Percentiles rank a stretch among this genome's conserved stretches.
These are phyloP conservation scores for Grammomys surdaster DNA, from an alignment of 2,113 vertebrate species.

Conservation along the genomic window DNA sequence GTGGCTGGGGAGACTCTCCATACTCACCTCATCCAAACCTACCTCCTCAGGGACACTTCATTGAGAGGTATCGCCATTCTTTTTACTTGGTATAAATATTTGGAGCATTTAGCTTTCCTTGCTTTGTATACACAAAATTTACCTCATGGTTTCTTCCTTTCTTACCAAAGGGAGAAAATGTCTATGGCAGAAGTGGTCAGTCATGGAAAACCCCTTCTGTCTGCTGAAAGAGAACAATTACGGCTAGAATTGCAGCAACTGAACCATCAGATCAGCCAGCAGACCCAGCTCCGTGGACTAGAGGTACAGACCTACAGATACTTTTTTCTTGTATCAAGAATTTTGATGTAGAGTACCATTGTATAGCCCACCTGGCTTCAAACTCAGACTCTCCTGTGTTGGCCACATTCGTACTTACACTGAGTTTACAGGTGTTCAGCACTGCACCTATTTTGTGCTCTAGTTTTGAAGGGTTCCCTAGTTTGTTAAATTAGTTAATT, in stretches of 20 bases:
- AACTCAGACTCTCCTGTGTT: neutral
- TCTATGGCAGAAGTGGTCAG: slow-evolving; percentile 85
- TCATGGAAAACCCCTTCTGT: slow-evolving; percentile 90
- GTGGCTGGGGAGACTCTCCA: slow-evolving; percentile 92
- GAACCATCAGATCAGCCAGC: slow-evolving; percentile 98
- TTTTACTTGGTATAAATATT: slow-evolving; percentile 29
- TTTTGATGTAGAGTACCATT: neutral
- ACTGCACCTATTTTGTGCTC: neutral
- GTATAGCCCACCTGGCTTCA: neutral
- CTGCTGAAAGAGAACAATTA: slow-evolving; percentile 94
- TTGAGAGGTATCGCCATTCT: slow-evolving; percentile 90
- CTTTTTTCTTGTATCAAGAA: neutral
- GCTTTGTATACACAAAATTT: neutral
- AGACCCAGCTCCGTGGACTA: slow-evolving; percentile 94
- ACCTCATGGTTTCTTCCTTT: slow-evolving; percentile 53
- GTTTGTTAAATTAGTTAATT: neutral
- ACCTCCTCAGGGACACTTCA: slow-evolving; percentile 97
- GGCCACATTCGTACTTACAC: neutral
- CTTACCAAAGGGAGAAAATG: slow-evolving; percentile 85
- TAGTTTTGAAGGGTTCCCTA: neutral
- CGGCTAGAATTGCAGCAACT: slow-evolving; percentile 97
- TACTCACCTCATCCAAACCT: slow-evolving; percentile 94
- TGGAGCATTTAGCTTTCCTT: neutral
- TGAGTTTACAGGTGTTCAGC: neutral
- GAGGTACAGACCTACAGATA: slow-evolving; percentile 87